phyloP scores from a whole-genome alignment of 1,140 invertebrate species.

The Caenorhabditis inopinata region DNA sequence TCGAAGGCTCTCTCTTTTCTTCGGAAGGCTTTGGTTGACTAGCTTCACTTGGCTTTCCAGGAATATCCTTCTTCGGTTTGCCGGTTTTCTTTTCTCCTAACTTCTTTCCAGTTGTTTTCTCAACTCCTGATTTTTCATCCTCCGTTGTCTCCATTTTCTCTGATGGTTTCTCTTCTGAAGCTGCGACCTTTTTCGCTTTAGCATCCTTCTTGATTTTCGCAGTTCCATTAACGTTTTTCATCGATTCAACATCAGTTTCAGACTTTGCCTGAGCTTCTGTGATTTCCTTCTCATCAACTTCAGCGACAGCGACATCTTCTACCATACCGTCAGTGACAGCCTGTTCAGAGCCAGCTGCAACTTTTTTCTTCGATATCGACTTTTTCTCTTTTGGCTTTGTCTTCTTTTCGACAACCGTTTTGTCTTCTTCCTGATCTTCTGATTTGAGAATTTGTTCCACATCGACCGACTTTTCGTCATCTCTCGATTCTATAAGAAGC shows the following conservation, averaged over 20 bases:
- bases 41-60: neutral
- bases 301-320: slow-evolving; percentile 7
- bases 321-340: neutral
- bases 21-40: slow-evolving; percentile 1
- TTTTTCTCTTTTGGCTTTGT: neutral
- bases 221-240: neutral
- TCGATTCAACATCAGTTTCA: neutral
- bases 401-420: neutral
- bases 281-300: neutral
- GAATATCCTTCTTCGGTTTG: neutral
- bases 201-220: neutral
- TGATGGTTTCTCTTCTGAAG: neutral
- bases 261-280: neutral
- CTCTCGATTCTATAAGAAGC: neutral
- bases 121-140: neutral
- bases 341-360: neutral
- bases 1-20: slow-evolving; percentile 1
- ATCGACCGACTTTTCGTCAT: slow-evolving; percentile 20
- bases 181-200: neutral
- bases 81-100: slow-evolving; percentile 3
- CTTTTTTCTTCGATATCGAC: slow-evolving; percentile 33
- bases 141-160: neutral
- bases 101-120: neutral
- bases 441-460: neutral
- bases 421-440: neutral